Base-by-base conservation (phyloP, 2,113 vertebrate species). In the Syngnathus typhle region DNA sequence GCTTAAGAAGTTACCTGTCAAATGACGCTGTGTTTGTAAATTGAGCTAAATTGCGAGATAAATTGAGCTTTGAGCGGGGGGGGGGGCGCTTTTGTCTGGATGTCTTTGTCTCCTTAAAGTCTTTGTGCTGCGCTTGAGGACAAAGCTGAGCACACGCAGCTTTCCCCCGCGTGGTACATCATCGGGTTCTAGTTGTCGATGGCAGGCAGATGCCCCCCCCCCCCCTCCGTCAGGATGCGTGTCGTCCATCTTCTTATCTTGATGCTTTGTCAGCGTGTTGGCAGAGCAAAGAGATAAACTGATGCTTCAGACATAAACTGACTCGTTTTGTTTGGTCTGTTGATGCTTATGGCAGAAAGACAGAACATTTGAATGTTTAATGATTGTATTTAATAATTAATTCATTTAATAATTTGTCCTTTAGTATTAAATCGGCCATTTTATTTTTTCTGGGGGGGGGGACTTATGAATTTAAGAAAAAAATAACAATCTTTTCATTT, bases 111-210 rank as follows among this genome's bases (percentile, higher is more conserved):
- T 69, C 59, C 64, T 72, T 4, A 5, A 23, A 55, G 52, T 23
- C 52, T 55, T 55, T 73, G 64, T 74, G 43, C 65, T 38, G 15
- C 63, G 1, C 10, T 23, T 51, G 63, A 61, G 64, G 72, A 71
- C 64, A 74, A 72, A 73, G 70, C 58, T 21, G 65, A 61, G 67
- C 47, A 21, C 41, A 41, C 62, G 64, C 12, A 62, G 62, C 73
- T 21, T 16, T 73, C 11, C 21, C 18, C 56, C 27, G 52, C 54
- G 46, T 55, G 71, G 70, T 61, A 46, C 27, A 72, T 55, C 80
- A 75, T 80, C 80, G 78, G 78, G 78, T 79, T 75, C 64, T 69
- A 47, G 59, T 78, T 72, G 69, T 72, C 16, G 74, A 82, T 78
- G 38, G 74, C 58, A 73, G 76, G 71, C 83, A 85, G 78, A 83